These are phyloP conservation scores for Polypedilum vanderplanki DNA, from an alignment of 1,140 invertebrate species.

Conservation along the genomic window DNA sequence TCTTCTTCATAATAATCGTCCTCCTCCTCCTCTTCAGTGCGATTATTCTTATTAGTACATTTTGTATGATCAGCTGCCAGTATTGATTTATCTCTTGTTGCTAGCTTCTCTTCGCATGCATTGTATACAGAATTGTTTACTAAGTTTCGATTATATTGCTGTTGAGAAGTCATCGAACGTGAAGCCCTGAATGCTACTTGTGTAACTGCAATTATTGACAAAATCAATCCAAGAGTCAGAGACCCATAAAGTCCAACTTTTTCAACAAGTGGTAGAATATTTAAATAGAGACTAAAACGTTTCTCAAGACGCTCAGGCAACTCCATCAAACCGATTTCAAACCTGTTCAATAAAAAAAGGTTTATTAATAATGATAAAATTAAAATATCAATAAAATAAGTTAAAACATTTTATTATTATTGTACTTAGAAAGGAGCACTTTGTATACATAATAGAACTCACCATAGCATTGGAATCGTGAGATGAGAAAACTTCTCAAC, in stretches of 20 bases:
- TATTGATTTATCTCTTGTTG: not conserved
- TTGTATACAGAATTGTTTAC: conserved; percentile 5
- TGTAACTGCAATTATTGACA: conserved; percentile 45
- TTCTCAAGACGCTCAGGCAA: conserved; percentile 53
- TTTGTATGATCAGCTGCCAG: not conserved
- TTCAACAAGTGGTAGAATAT: conserved; percentile 56
- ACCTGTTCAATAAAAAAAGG: conserved; percentile 50
- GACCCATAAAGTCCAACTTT: conserved; percentile 51
- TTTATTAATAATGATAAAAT: conserved; percentile 31
- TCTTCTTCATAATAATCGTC: not conserved
- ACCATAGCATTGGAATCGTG: conserved; percentile 69
- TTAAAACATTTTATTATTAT: not conserved
- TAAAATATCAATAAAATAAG: conserved; percentile 24
- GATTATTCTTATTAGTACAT: not conserved
- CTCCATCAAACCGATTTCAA: conserved; percentile 47
- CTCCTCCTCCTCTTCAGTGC: not conserved
- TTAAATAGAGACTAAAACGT: conserved; percentile 65
- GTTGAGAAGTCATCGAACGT: not conserved
- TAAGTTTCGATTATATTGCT: not conserved
- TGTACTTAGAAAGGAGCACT: too few relatives aligned
- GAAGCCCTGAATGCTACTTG: conserved; percentile 34
- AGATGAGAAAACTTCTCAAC: conserved; percentile 57
- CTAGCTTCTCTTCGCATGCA: not conserved
- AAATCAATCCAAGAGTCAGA: conserved; percentile 49
- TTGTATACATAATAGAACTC: conserved; percentile 68